Evolutionary conservation across 2,113 vertebrate genomes (phyloP).

Genomic region (Menura novaehollandiae): DNA sequence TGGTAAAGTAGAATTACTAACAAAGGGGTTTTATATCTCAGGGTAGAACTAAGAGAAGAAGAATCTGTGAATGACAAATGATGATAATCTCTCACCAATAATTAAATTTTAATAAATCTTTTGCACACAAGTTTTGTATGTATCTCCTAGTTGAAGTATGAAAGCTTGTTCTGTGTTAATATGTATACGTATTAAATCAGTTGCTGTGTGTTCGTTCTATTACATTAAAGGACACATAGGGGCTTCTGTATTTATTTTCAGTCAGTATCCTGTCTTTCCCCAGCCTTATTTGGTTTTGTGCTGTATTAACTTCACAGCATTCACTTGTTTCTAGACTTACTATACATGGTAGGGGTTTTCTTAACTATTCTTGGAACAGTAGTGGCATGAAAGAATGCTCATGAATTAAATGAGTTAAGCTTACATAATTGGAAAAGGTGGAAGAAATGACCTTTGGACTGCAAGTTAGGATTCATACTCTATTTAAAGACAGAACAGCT

Average conservation of each 20-base stretch:
- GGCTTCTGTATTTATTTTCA: neutral
- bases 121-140: fast-evolving
- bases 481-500: neutral
- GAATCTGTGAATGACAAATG: neutral
- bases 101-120: neutral
- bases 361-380: neutral
- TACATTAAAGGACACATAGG: neutral
- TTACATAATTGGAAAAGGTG: neutral
- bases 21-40: neutral
- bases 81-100: neutral
- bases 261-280: neutral
- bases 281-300: neutral
- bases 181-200: neutral
- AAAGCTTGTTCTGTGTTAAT: neutral
- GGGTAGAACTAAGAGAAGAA: neutral
- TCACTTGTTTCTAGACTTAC: neutral
- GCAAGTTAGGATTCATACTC: neutral
- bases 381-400: neutral
- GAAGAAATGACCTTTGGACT: neutral
- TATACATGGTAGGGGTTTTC: neutral
- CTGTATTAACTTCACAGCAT: neutral
- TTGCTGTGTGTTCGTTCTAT: neutral
- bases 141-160: neutral
- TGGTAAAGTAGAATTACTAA: neutral
- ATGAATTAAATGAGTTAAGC: neutral